Base-by-base conservation (phyloP, 2,888 invertebrate genomes). In the Drosophila merina region DNA sequence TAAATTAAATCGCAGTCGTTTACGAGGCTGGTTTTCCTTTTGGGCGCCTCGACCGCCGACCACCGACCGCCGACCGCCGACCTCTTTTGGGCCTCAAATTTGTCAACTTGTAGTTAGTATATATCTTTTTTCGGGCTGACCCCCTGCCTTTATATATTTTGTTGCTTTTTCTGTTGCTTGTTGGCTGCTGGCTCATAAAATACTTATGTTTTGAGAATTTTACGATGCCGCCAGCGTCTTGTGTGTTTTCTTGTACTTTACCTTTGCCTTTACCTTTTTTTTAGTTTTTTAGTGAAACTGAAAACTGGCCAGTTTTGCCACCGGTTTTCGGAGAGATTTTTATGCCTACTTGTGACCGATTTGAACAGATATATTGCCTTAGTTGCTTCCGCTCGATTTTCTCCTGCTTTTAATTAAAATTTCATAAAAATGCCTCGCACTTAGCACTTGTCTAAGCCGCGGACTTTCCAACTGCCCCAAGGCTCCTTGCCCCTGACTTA, bases 1-100 rank as follows among this genome's bases (percentile, higher is more conserved):
- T 80, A 85, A 85, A 86, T 88, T 86, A 86, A 88, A 84, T 83
- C 82, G 75, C 87, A 72, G 78, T 79, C 86, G 84, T 85, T 83
- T 83, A 83, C 76, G 87, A 75, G 77, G 51, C 77, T 82, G 77
- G 75, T 79, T 83, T 84, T 84, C 86, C 78, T 76, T 85, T 86
- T 79, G 82, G 85, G 86, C 83, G 83, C 88, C 86, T 83, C 76
- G 12, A 31, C 48, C 49, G 48, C 7, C 28, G 31, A 74, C 70
- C 45, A n/a, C n/a, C n/a, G 12, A 31, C 48, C 49, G 48, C 7
- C 28, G 31, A 74, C 70, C 45, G 72, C 76, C 79, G 86, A 86
- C 81, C 81, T 80, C 80, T 84, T 80, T 78, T 72, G 69, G 71
- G 75, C 87, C 81, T 74, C 71, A 88, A 83, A 88, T 88, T 83